A percentile compares a stretch with the other conserved stretches of the same genome.
phyloP scores from a whole-genome alignment of 2,888 invertebrate species.

The Athalia circularis region DNA sequence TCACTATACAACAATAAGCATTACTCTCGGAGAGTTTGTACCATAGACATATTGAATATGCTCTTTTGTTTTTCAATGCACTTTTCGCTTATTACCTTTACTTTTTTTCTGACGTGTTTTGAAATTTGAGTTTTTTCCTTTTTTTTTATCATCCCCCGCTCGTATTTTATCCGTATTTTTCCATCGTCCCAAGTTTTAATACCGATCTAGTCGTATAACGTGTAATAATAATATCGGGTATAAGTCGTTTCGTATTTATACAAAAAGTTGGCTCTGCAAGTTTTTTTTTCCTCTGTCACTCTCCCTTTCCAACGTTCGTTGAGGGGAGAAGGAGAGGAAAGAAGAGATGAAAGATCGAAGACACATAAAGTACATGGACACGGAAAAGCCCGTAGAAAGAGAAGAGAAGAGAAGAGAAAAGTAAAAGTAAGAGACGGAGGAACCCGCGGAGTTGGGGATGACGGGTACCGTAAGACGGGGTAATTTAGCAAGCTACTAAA shows the following conservation, averaged over 20 bases:
- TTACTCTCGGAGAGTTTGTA: too few species aligned
- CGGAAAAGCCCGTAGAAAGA: background rate
- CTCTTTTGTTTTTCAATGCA: too few species aligned
- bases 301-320: conserved; percentile 40
- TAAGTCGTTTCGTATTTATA: conserved; percentile 8
- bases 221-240: background rate
- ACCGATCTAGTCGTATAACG: background rate
- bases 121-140: background rate
- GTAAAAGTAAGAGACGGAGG: background rate
- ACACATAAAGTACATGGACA: conserved; percentile 21
- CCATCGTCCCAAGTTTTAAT: background rate
- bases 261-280: conserved; percentile 16
- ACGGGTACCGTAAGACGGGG: conserved; percentile 31
- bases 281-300: background rate
- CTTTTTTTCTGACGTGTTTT: too few species aligned
- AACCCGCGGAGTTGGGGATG: conserved; percentile 14
- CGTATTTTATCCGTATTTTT: background rate
- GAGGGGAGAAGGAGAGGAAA: conserved; percentile 15
- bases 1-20: too few species aligned
- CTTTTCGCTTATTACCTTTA: too few species aligned
- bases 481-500: conserved; percentile 44
- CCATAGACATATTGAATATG: too few species aligned
- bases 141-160: background rate
- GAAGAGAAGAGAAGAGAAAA: background rate
- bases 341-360: conserved; percentile 47